These are phyloP conservation scores for Brachystomella parvula DNA, from an alignment of 1,140 invertebrate species.

Conservation along the genomic window DNA sequence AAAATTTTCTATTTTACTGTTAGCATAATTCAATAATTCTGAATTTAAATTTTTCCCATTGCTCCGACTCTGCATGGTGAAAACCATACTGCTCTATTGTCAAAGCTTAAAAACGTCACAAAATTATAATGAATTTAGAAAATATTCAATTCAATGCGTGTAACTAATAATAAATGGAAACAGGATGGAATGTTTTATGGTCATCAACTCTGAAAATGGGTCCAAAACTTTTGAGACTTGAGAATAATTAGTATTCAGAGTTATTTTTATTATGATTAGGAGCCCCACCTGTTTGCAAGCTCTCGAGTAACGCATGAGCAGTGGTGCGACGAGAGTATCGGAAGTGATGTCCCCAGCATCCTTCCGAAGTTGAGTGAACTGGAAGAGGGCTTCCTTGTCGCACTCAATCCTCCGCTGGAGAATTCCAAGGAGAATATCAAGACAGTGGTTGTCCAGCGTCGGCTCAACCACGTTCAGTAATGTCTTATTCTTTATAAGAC, in stretches of 20 bases:
- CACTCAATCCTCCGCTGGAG: conserved; percentile 57
- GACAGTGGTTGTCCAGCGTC: conserved; percentile 48
- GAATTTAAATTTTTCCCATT: background rate
- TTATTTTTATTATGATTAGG: background rate
- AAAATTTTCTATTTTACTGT: conserved; percentile 15
- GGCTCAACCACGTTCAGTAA: conserved; percentile 75
- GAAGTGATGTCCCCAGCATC: conserved; percentile 47
- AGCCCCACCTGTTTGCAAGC: conserved; percentile 60
- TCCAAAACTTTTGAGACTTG: background rate
- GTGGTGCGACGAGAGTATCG: conserved; percentile 57
- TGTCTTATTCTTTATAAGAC: conserved; percentile 85
- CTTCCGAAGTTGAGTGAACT: conserved; percentile 60
- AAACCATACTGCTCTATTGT: background rate
- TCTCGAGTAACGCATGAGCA: conserved; percentile 73
- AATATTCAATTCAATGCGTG: no score
- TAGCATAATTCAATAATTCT: background rate
- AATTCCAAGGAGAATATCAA: conserved; percentile 53
- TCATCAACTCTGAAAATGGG: no score
- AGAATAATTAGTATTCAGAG: background rate
- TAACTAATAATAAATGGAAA: no score
- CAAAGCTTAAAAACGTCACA: background rate
- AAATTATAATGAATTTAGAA: no score
- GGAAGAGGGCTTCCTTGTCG: conserved; percentile 61
- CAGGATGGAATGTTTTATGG: no score
- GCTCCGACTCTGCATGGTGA: background rate